phyloP scores from a whole-genome alignment of 2,113 vertebrate genomes.

The Burhinus oedicnemus region DNA sequence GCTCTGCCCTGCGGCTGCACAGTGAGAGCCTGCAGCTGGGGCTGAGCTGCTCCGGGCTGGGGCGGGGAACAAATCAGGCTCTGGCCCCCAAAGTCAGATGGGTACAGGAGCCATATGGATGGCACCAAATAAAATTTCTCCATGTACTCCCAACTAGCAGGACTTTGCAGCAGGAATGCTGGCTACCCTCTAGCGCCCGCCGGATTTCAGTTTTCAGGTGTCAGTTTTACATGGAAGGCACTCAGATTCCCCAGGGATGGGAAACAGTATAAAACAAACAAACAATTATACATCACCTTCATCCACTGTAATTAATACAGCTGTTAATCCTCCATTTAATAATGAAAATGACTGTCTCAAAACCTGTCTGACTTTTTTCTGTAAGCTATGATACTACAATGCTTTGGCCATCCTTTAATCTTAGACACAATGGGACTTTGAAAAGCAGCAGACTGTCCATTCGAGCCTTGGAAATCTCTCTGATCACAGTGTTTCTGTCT shows the following conservation, averaged over 20 bases:
- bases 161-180: background rate
- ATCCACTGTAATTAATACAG: background rate
- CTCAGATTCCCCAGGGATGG: background rate
- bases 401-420: background rate
- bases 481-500: slow-evolving; percentile 14
- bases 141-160: background rate
- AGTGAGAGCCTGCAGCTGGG: accelerated
- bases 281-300: background rate
- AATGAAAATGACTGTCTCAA: background rate
- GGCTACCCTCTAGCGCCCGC: accelerated
- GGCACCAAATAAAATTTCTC: background rate
- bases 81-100: background rate
- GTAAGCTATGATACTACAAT: background rate
- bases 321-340: background rate
- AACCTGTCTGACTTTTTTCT: background rate
- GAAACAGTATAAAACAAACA: background rate
- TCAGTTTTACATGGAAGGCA: background rate
- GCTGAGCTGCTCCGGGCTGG: background rate
- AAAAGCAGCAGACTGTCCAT: slow-evolving; percentile 9
- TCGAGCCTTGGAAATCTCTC: background rate
- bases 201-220: background rate
- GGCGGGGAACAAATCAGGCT: background rate
- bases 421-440: background rate
- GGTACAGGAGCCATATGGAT: accelerated
- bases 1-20: background rate